A percentile compares a stretch with the other conserved stretches of the same genome.
These are phyloP conservation scores for Tricholauxania praeusta DNA, from an alignment of 2,888 invertebrate genomes.

Conservation along the genomic window DNA sequence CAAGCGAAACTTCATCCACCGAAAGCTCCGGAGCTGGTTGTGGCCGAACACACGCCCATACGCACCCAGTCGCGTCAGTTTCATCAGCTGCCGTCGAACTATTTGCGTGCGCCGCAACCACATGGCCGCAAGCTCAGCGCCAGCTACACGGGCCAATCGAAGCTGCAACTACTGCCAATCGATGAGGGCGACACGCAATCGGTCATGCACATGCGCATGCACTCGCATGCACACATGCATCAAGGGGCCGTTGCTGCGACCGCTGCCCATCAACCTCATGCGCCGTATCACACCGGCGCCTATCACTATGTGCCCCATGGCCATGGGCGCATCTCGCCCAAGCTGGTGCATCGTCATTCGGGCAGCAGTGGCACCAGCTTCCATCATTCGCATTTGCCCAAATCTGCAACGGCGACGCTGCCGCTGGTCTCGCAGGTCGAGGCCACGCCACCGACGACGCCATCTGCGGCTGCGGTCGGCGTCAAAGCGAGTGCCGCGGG, in stretches of 20 bases:
- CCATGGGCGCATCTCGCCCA: conserved; percentile 62
- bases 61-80: conserved; percentile 69
- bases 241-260: conserved; percentile 47
- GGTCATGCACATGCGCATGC: conserved; percentile 53
- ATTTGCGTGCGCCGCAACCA: conserved; percentile 66
- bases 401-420: conserved; percentile 67
- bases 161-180: conserved; percentile 66
- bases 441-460: conserved; percentile 64
- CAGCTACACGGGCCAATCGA: conserved; percentile 66
- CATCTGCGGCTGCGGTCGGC: conserved; percentile 57
- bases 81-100: conserved; percentile 71
- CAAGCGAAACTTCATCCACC: conserved; percentile 71
- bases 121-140: conserved; percentile 66
- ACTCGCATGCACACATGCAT: conserved; percentile 54
- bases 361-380: conserved; percentile 62
- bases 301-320: conserved; percentile 44
- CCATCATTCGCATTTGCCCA: conserved; percentile 61
- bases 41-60: conserved; percentile 61
- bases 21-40: conserved; percentile 58
- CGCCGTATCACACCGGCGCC: conserved; percentile 31
- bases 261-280: conserved; percentile 40
- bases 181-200: conserved; percentile 62
- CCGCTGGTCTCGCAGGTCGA: conserved; percentile 67
- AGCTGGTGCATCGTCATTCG: conserved; percentile 63
- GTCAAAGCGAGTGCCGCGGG: conserved; percentile 50